phyloP scores from a whole-genome alignment of 2,113 vertebrate species.

The Callopanchax toddi region DNA sequence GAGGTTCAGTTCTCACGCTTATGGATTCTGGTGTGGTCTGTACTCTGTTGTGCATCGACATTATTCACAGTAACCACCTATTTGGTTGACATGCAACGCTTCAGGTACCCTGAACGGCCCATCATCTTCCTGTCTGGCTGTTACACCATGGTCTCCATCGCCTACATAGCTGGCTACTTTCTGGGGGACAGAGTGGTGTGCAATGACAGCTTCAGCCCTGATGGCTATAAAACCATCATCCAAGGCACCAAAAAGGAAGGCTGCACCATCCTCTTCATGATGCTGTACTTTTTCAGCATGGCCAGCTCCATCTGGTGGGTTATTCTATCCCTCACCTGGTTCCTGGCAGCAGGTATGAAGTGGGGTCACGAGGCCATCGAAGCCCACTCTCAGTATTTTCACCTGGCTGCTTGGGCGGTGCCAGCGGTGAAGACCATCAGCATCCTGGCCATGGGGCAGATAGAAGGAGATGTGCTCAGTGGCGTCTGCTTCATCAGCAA shows the following conservation, averaged over 20 bases:
- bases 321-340: slow-evolving; percentile 97
- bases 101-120: slow-evolving; percentile 94
- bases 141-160: slow-evolving; percentile 97
- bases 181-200: slow-evolving; percentile 92
- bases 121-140: slow-evolving; percentile 98
- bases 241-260: slow-evolving; percentile 98
- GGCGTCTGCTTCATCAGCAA: slow-evolving; percentile 95
- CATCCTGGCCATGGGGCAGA: slow-evolving; percentile 95
- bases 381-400: slow-evolving; percentile 97
- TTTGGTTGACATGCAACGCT: slow-evolving; percentile 97
- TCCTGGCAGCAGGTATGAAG: slow-evolving; percentile 97
- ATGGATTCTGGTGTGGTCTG: slow-evolving; percentile 97
- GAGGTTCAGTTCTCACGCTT: slow-evolving; percentile 94
- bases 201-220: slow-evolving; percentile 89
- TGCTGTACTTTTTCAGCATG: slow-evolving; percentile 99
- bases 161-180: slow-evolving; percentile 96
- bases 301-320: slow-evolving; percentile 99
- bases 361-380: slow-evolving; percentile 99
- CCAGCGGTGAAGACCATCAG: slow-evolving; percentile 96
- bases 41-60: slow-evolving; percentile 94
- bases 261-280: slow-evolving; percentile 99
- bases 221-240: slow-evolving; percentile 90
- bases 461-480: slow-evolving; percentile 93
- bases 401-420: slow-evolving; percentile 96
- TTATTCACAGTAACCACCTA: slow-evolving; percentile 97